Percentiles rank a stretch among this genome's conserved stretches.
Conservation (phyloP, 2,888 invertebrate genomes). For the Thereva nobilitata region DNA sequence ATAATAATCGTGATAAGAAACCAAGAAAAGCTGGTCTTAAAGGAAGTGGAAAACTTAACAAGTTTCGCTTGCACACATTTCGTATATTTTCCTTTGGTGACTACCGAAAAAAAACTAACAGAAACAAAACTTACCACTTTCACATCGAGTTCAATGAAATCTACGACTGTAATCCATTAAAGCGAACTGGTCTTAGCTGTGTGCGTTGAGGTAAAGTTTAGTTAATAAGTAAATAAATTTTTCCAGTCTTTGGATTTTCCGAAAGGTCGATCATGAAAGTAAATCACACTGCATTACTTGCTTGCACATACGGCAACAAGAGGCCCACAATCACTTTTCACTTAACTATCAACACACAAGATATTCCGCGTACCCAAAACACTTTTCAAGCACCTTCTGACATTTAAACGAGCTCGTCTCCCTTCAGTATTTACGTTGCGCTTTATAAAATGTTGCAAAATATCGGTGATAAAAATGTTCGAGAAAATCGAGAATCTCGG, state of each 20-base stretch:
- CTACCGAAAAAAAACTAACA: conserved; percentile 8
- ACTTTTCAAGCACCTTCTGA: too few species aligned
- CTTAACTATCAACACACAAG: too few species aligned
- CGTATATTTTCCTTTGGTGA: background rate
- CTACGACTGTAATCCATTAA: conserved; percentile 32
- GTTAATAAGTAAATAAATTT: conserved; percentile 17
- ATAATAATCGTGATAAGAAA: background rate
- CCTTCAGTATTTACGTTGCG: too few species aligned
- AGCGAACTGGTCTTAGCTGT: conserved; percentile 1
- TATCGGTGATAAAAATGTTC: too few species aligned
- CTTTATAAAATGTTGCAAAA: too few species aligned
- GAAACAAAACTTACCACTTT: conserved; percentile 32
- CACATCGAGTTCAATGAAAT: conserved; percentile 33
- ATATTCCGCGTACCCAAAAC: too few species aligned
- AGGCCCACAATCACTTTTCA: too few species aligned
- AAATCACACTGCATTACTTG: background rate
- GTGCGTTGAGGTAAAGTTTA: too few species aligned
- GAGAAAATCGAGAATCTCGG: too few species aligned
- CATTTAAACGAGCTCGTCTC: too few species aligned
- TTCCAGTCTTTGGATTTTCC: conserved; percentile 21
- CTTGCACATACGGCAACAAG: background rate
- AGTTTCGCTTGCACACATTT: background rate
- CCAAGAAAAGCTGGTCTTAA: too few species aligned
- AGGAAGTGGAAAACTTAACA: background rate
- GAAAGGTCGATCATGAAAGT: conserved; percentile 2